A percentile compares a stretch with the other conserved stretches of the same genome.
Evolutionary conservation across 2,797 vertebrate genomes (phyloP).

Genomic region (Eulemur coronatus): DNA sequence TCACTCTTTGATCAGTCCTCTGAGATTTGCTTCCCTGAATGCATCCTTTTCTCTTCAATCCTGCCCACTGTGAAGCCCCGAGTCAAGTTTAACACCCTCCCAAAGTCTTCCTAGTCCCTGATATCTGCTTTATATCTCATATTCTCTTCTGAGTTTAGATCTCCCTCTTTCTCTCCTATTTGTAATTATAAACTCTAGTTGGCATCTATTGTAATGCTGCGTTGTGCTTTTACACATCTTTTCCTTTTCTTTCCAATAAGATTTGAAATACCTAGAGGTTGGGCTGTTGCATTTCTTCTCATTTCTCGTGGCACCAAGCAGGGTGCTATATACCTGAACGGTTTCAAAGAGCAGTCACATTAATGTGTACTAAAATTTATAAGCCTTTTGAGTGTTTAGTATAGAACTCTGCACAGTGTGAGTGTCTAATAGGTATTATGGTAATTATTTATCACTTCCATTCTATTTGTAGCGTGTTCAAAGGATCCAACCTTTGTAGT

Average conservation of each 20-base stretch:
- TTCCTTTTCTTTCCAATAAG: background rate
- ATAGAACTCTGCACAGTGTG: background rate
- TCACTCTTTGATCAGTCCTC: background rate
- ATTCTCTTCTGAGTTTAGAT: background rate
- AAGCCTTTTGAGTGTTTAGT: background rate
- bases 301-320: background rate
- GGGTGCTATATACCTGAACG: background rate
- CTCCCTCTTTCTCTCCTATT: background rate
- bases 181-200: background rate
- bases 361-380: background rate
- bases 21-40: background rate
- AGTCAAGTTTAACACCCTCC: background rate
- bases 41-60: background rate
- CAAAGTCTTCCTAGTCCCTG: background rate
- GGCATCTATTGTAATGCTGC: background rate
- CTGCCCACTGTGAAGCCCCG: background rate
- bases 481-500: background rate
- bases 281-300: background rate
- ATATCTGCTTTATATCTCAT: background rate
- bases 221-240: background rate
- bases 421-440: background rate
- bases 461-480: background rate
- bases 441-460: background rate
- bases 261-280: background rate
- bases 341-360: background rate